Base-by-base conservation (phyloP, 2,888 invertebrate species). In the Clanis bilineata region DNA sequence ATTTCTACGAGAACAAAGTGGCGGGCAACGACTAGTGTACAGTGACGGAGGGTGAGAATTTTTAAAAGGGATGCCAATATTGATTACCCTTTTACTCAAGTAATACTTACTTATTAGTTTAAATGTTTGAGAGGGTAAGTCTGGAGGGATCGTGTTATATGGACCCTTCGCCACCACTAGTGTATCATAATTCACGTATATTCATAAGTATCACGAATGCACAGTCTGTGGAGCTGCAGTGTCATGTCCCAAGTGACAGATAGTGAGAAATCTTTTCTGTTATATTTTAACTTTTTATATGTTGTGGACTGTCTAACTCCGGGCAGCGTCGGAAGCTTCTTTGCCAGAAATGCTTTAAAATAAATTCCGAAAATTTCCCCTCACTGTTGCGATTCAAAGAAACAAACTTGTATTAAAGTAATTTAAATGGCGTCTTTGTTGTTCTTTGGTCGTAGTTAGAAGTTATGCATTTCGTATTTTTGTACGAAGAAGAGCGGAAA, bases 331-430 rank as follows among this genome's bases (percentile, higher is more conserved):
- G 83, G 85, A 85, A 85, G 82, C 83, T 80, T 77, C 82, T 85
- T 81, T 77, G 73, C 79, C 79, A 84, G 85, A 86, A 88, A 87
- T 85, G 82, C 80, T 86, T 85, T 84, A 83, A 82, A 85, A 82
- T 81, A 80, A 83, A 90, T 91, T 88, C 88, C 87, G 73, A 87
- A 88, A 86, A 86, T 88, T 83, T 82, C 82, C 84, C 80, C 78
- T 79, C 80, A 79, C 79, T 82, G 78, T 85, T 76, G 81, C 81
- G 78, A 86, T 85, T 86, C 83, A 81, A 82, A 85, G 84, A 85
- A 86, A 86, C 83, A 86, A 85, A 87, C 78, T 87, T 85, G 79
- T 85, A 85, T 82, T 85, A 84, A 86, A 87, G 84, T 82, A 86
- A 85, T 87, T 86, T 85, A 83, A 87, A 85, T 84, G 74, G 81